A percentile compares a stretch with the other conserved stretches of the same genome.
These are phyloP conservation scores for Ips typographus DNA, from an alignment of 1,140 invertebrate species.

Conservation along the genomic window DNA sequence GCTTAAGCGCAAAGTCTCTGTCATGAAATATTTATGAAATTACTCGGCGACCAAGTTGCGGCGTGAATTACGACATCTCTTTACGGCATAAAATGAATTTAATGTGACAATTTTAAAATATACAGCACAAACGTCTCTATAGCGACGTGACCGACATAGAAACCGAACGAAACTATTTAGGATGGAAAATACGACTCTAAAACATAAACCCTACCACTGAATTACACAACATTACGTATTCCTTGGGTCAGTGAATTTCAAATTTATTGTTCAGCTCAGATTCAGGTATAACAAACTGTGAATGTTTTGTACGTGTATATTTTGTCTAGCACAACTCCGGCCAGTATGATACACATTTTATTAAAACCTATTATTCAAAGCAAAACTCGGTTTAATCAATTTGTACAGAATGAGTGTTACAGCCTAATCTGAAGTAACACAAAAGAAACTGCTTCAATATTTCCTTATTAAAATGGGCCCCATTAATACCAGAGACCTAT, in stretches of 20 bases:
- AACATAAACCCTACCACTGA: conserved; percentile 6
- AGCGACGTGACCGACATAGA: conserved; percentile 19
- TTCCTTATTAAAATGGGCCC: background rate
- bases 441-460: background rate
- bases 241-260: conserved; percentile 6
- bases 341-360: no score
- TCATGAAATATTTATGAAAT: conserved; percentile 38
- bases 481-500: conserved; percentile 17
- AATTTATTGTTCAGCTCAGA: conserved; percentile 1
- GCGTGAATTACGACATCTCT: conserved; percentile 31
- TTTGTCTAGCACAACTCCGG: no score
- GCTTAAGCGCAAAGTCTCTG: conserved; percentile 18
- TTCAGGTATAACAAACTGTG: background rate
- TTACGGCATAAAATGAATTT: conserved; percentile 28
- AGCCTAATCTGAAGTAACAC: no score
- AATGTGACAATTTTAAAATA: conserved; percentile 34
- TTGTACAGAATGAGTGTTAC: no score
- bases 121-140: conserved; percentile 31
- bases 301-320: no score
- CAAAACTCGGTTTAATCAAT: no score
- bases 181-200: conserved; percentile 9
- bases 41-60: conserved; percentile 28
- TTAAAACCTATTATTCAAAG: no score
- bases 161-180: conserved; percentile 7
- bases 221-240: conserved; percentile 6